A percentile compares a stretch with the other conserved stretches of the same genome.
Conservation (phyloP, 2,888 invertebrate genomes). For the Ceratothoa steindachneri region DNA sequence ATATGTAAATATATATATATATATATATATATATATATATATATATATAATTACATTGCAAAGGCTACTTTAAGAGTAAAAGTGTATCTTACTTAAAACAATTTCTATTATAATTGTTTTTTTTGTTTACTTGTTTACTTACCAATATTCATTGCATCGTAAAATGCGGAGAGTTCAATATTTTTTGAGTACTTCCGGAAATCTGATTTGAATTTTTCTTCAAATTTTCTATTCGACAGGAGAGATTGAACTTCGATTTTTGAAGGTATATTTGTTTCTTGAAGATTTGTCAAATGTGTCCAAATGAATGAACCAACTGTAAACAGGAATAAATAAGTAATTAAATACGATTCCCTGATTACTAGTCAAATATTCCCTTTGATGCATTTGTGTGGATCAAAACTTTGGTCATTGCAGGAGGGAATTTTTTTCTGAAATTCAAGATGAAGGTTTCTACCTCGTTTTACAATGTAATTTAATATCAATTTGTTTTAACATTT, state of each 20-base stretch:
- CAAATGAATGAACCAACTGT: slow-evolving; percentile 85
- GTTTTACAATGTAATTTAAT: too few species aligned
- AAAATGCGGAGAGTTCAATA: slow-evolving; percentile 80
- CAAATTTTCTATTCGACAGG: slow-evolving; percentile 72
- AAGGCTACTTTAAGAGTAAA: too few species aligned
- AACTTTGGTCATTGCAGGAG: neutral
- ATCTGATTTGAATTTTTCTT: slow-evolving; percentile 77
- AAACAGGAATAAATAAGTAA: neutral
- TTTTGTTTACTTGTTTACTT: too few species aligned
- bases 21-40: too few species aligned
- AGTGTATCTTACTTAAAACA: too few species aligned
- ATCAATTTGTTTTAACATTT: too few species aligned
- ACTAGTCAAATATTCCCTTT: too few species aligned
- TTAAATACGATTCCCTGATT: neutral
- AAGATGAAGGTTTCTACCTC: too few species aligned
- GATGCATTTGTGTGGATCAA: neutral
- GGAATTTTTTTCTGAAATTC: too few species aligned
- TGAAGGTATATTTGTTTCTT: slow-evolving; percentile 61
- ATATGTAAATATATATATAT: too few species aligned
- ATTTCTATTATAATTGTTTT: too few species aligned
- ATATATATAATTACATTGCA: too few species aligned
- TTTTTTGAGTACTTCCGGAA: slow-evolving; percentile 86
- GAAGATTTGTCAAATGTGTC: slow-evolving; percentile 84
- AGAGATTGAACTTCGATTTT: slow-evolving; percentile 82
- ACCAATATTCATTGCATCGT: slow-evolving; percentile 78